Conservation (phyloP, 2,113 vertebrate species). For the Vulpes lagopus region DNA sequence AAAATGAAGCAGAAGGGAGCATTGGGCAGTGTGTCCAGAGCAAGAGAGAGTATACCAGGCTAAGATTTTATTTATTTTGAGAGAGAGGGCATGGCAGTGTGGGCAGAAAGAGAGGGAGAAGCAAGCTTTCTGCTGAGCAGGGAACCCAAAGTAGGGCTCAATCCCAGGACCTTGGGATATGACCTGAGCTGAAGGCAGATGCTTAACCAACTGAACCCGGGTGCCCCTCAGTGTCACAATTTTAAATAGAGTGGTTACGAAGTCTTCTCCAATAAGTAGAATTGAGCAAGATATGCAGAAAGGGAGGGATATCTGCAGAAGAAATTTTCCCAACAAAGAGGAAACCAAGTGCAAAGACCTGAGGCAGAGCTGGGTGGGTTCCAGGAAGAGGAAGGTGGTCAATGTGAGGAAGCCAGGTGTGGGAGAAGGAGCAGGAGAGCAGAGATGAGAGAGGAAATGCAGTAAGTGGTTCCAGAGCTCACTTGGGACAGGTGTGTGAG, state of each 20-base stretch:
- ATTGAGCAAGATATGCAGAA: background rate
- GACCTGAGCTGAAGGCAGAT: too few relatives aligned
- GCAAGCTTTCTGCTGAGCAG: too few relatives aligned
- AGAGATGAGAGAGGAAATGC: background rate
- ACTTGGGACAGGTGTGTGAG: background rate
- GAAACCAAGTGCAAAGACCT: background rate
- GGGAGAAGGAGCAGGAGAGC: background rate
- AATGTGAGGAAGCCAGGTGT: background rate
- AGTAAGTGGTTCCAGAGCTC: accelerated
- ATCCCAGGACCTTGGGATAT: too few relatives aligned
- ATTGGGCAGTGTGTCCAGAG: background rate
- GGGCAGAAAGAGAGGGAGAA: too few relatives aligned
- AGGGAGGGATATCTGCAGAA: background rate
- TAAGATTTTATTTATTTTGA: too few relatives aligned
- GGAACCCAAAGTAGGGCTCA: too few relatives aligned
- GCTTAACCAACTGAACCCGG: too few relatives aligned
- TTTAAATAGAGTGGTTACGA: background rate
- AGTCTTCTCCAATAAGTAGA: background rate
- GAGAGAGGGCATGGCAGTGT: too few relatives aligned
- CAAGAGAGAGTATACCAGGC: too few relatives aligned
- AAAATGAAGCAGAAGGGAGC: background rate
- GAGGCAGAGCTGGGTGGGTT: background rate
- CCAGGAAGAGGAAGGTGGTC: background rate
- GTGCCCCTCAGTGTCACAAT: too few relatives aligned
- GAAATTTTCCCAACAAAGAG: background rate